Base-by-base conservation (phyloP, 2,888 invertebrate genomes). In the Autographa gamma region DNA sequence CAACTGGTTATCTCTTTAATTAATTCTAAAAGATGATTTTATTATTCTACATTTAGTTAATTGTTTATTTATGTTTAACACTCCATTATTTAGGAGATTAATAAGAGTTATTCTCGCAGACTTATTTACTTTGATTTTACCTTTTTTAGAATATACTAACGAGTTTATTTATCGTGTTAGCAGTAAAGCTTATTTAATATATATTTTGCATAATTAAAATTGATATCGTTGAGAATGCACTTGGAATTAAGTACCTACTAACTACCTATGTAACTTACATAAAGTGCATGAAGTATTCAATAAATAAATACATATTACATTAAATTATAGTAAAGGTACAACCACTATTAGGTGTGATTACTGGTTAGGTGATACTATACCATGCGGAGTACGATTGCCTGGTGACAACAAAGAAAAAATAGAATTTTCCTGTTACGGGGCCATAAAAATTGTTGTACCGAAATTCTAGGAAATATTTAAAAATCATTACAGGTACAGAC, bases 401-500 rank as follows among this genome's bases (percentile, higher is more conserved):
- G n/a, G 48, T 43, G 16, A 14, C n/a, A 48, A 16, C 16, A 48
- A n/a, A n/a, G n/a, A 43, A 14, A 43, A 6, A 5, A 34, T 8
- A 4, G 6, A 34, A 43, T 43, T 43, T 43, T 43, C 43, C 43
- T 43, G 2, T 43, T 43, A 43, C 3, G 9, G 41, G 41, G 0
- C 11, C 3, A 14, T 14, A 3, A 43, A 43, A 16, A 43, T 5
- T 8, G 32, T 32, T 7, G 34, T 34, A 25, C 11, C 66, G 78
- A 62, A 58, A 69, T 74, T 79, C 32, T 14, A 11, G 56, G 41
- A 0, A 19, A 13, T 9, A 8, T 18, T 19, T 60, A 19, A 69
- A 74, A 78, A 32, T 56, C 8, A 31, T 43, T 58, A 63, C 73
- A 48, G 65, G 38, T 69, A 52, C 71, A 66, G 72, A 78, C 65